These are phyloP conservation scores for Macrotrachela quadricornifera DNA, from an alignment of 1,140 invertebrate genomes.

Conservation along the genomic window DNA sequence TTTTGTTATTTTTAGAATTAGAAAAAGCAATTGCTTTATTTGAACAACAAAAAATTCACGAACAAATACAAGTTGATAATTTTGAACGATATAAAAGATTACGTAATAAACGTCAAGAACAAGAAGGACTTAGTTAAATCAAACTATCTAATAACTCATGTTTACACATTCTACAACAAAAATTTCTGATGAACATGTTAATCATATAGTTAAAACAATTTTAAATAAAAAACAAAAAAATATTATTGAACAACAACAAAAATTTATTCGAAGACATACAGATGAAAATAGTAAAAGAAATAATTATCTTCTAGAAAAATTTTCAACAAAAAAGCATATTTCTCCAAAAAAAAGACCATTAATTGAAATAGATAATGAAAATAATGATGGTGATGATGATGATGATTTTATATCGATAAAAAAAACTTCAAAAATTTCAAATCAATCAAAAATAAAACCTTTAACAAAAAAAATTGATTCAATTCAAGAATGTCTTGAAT, in stretches of 20 bases:
- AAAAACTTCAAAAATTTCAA: too few species aligned
- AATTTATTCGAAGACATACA: not conserved
- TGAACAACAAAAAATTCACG: too few species aligned
- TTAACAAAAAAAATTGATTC: not conserved
- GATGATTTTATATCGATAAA: too few species aligned
- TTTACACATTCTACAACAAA: not conserved
- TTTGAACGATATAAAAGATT: not conserved
- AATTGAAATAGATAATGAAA: too few species aligned
- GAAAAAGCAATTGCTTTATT: too few species aligned
- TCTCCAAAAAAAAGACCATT: too few species aligned
- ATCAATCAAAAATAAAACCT: too few species aligned
- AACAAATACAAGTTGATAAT: not conserved
- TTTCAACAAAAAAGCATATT: not conserved
- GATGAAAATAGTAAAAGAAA: not conserved
- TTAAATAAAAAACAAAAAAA: not conserved
- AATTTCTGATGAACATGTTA: not conserved
- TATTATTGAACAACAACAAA: not conserved
- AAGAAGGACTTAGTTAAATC: too few species aligned
- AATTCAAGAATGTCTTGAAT: not conserved
- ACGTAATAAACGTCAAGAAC: too few species aligned
- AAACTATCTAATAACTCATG: not conserved
- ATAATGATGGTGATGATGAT: too few species aligned
- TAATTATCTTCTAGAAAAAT: not conserved
- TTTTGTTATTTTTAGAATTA: too few species aligned
- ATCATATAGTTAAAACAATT: not conserved